phyloP scores from a whole-genome alignment of 2,113 vertebrate species.

The Anolis carolinensis region DNA sequence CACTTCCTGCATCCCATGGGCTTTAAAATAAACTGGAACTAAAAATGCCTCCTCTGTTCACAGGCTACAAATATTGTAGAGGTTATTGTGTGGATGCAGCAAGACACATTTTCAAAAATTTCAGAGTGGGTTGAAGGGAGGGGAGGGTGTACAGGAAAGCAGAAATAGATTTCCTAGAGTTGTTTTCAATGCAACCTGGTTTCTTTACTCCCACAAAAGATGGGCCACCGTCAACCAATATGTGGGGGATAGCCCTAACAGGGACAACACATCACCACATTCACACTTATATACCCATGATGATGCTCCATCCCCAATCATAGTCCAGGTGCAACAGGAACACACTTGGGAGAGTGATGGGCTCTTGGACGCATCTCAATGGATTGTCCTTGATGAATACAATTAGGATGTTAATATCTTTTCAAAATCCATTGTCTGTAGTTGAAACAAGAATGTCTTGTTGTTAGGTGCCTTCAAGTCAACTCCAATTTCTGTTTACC shows the following conservation, averaged over 20 bases:
- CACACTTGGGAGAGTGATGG: no score
- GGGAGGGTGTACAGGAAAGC: neutral
- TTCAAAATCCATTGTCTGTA: neutral
- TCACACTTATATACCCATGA: no score
- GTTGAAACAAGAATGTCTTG: no score
- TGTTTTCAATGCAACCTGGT: neutral
- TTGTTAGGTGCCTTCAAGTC: no score
- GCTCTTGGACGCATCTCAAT: no score
- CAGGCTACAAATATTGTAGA: neutral
- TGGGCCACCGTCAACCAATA: no score
- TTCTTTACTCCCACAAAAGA: neutral
- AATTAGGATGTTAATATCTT: neutral
- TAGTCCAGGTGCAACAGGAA: no score
- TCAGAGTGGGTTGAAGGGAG: neutral
- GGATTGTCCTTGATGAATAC: no score
- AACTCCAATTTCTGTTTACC: no score
- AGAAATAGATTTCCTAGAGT: neutral
- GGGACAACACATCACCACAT: no score
- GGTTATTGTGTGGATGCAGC: neutral
- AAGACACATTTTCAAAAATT: neutral
- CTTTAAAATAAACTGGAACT: neutral
- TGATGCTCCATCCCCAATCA: no score
- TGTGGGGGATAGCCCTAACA: no score
- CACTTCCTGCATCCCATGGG: neutral
- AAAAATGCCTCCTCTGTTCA: neutral